Conservation (phyloP, 2,888 invertebrate species). For the Megamerina dolium region DNA sequence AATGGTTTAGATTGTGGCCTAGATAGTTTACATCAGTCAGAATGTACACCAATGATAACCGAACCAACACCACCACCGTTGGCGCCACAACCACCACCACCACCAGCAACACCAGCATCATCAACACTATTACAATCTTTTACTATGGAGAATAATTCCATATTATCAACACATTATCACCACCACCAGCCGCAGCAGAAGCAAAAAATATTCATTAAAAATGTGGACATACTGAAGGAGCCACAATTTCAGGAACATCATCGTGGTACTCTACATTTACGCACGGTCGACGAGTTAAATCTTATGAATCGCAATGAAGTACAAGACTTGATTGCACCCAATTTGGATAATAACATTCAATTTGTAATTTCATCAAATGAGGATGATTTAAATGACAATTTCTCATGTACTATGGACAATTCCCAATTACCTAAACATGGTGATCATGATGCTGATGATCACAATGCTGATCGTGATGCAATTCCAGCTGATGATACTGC, state of each 20-base stretch:
- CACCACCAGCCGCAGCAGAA: slow-evolving; percentile 10
- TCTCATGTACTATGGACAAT: no score
- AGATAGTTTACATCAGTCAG: slow-evolving; percentile 12
- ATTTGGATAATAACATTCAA: slow-evolving; percentile 29
- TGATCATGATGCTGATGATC: no score
- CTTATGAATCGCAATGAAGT: slow-evolving; percentile 48
- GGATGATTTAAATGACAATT: no score
- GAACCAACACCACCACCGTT: slow-evolving; percentile 25
- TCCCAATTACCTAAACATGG: no score
- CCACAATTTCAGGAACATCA: slow-evolving; percentile 32
- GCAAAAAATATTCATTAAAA: slow-evolving; percentile 44
- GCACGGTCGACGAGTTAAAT: slow-evolving; percentile 48
- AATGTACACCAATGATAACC: slow-evolving; percentile 16
- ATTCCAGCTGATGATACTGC: neutral
- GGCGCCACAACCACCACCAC: slow-evolving; percentile 11
- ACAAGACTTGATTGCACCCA: slow-evolving; percentile 43
- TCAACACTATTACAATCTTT: neutral
- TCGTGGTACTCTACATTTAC: slow-evolving; percentile 42
- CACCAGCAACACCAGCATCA: neutral
- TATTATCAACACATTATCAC: no score
- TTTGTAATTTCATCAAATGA: neutral
- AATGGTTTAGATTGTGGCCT: slow-evolving; percentile 29
- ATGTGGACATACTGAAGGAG: slow-evolving; percentile 41
- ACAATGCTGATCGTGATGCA: slow-evolving; percentile 10
- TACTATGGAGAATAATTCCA: no score